Conservation (phyloP, 2,113 vertebrate genomes). For the Cochlearius cochlearius region DNA sequence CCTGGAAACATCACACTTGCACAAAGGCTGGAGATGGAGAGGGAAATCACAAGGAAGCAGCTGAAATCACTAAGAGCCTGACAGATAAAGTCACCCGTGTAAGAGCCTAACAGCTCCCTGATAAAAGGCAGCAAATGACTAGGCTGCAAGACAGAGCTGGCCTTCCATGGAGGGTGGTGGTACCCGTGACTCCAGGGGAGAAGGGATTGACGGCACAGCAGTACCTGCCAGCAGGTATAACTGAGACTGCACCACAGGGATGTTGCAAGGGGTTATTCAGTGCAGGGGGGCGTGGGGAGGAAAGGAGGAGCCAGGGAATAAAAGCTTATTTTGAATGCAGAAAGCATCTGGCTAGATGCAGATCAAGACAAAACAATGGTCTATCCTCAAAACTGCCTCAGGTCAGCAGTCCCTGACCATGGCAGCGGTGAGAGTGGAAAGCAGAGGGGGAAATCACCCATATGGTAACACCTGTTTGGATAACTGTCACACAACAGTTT, state of each 20-base stretch:
- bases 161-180: neutral
- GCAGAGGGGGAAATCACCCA: neutral
- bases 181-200: neutral
- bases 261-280: neutral
- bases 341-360: neutral
- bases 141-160: neutral
- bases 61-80: neutral
- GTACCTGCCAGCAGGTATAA: neutral
- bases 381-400: neutral
- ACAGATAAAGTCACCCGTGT: neutral
- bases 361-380: neutral
- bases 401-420: neutral
- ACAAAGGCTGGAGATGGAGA: neutral
- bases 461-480: neutral
- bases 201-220: neutral
- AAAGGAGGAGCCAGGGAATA: neutral
- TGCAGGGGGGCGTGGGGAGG: fast-evolving
- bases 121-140: neutral
- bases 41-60: neutral
- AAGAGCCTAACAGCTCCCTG: neutral
- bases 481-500: neutral
- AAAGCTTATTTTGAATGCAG: neutral
- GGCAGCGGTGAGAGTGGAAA: neutral
- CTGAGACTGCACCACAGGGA: neutral
- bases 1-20: neutral